Evolutionary conservation across 2,797 vertebrate genomes (phyloP).

Genomic region (Karalla daura): DNA sequence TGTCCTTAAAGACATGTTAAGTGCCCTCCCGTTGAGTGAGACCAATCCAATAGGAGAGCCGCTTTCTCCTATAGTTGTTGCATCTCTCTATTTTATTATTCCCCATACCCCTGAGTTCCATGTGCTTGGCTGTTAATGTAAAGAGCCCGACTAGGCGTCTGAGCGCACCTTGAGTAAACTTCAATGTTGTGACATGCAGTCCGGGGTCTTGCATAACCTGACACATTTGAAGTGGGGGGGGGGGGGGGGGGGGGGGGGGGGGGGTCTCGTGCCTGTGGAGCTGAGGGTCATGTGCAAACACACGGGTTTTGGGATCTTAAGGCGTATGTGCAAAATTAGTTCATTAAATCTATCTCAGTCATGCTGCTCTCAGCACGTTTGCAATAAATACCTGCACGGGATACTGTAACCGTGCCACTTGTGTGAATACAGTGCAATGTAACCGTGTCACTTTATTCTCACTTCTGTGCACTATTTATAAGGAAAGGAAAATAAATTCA

Average conservation of each 20-base stretch:
- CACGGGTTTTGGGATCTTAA: slow-evolving; percentile 30
- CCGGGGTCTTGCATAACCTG: neutral
- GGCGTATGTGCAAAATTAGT: slow-evolving; percentile 36
- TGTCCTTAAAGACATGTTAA: neutral
- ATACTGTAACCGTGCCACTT: neutral
- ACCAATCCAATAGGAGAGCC: neutral
- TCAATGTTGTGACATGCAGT: neutral
- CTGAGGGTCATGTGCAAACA: slow-evolving; percentile 54
- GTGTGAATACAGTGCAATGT: neutral
- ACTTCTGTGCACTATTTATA: too few relatives aligned
- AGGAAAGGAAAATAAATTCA: too few relatives aligned
- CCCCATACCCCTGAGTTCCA: neutral
- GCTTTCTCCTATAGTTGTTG: neutral
- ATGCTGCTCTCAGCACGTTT: slow-evolving; percentile 26
- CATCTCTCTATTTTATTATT: neutral
- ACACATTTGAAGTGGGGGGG: neutral
- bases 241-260: too few relatives aligned
- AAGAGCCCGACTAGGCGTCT: too few relatives aligned
- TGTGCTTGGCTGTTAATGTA: neutral
- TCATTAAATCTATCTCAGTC: slow-evolving; percentile 34
- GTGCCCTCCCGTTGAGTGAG: neutral
- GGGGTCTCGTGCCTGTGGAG: neutral
- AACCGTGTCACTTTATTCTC: too few relatives aligned
- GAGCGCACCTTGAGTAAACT: too few relatives aligned
- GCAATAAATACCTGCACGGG: slow-evolving; percentile 43